These are phyloP conservation scores for Momotus momota DNA, from an alignment of 2,797 vertebrate species.

Conservation along the genomic window DNA sequence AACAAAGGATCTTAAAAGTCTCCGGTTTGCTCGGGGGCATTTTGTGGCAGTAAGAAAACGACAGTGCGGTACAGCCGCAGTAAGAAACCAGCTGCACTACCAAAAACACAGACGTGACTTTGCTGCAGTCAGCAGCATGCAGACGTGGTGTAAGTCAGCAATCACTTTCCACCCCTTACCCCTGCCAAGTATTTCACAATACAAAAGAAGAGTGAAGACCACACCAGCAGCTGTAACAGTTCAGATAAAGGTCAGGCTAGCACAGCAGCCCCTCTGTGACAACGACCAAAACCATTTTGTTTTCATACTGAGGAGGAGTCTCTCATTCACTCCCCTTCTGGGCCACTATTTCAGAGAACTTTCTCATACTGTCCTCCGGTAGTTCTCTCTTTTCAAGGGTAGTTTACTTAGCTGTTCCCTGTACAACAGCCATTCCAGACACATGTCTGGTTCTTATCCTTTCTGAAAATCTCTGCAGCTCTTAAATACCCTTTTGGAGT, in stretches of 20 bases:
- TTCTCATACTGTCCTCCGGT: background rate
- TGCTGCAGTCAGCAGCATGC: background rate
- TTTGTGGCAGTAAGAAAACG: background rate
- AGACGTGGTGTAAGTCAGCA: background rate
- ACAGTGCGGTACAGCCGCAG: background rate
- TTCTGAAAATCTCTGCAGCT: background rate
- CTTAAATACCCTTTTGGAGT: background rate
- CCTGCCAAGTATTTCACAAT: background rate
- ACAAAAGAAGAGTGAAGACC: background rate
- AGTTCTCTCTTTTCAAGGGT: background rate
- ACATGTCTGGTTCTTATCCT: background rate
- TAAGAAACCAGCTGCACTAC: background rate
- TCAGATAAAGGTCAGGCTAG: background rate
- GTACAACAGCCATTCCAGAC: background rate
- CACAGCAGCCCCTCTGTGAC: background rate
- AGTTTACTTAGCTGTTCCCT: background rate
- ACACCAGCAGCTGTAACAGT: background rate
- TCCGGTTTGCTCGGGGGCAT: background rate
- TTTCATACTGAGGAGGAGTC: background rate
- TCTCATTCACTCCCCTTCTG: background rate
- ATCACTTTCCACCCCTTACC: accelerated
- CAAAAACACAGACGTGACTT: background rate
- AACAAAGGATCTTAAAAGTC: background rate
- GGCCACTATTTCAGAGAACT: background rate
- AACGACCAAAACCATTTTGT: background rate